These are phyloP conservation scores for Gymnopithys bicolor DNA, from an alignment of 2,797 vertebrate genomes.

Conservation along the genomic window DNA sequence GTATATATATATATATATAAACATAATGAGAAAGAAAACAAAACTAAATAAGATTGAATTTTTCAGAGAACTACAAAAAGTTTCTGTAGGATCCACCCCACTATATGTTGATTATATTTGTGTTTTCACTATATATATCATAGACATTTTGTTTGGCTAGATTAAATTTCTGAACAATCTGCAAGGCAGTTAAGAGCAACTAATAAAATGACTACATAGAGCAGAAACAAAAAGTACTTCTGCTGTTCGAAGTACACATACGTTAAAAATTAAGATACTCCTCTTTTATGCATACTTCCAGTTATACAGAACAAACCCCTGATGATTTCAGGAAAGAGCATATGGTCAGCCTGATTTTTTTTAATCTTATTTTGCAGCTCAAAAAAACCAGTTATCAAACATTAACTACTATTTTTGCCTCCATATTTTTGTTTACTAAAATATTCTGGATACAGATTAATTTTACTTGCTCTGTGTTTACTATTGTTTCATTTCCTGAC, in stretches of 20 bases:
- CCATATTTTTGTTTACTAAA: not conserved
- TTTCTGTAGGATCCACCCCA: not conserved
- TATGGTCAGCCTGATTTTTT: not conserved
- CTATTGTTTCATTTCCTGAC: not conserved
- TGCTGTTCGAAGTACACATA: not conserved
- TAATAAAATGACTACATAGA: not conserved
- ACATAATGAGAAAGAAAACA: not conserved
- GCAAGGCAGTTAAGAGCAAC: not conserved
- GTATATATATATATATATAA: not conserved
- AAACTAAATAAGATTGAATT: not conserved
- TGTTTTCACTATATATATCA: not conserved
- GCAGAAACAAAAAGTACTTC: not conserved
- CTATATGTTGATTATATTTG: not conserved
- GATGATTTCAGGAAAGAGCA: not conserved
- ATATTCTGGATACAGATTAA: not conserved
- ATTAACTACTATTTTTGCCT: not conserved
- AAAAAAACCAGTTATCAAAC: not conserved
- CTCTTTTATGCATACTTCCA: not conserved
- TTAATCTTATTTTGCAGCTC: not conserved
- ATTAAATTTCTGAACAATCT: not conserved
- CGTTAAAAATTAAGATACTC: not conserved
- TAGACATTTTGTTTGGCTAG: not conserved
- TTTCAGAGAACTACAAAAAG: not conserved
- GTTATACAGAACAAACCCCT: not conserved
- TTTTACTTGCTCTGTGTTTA: not conserved